Base-by-base conservation (phyloP, 2,888 invertebrate species). In the Aphodius granarius region DNA sequence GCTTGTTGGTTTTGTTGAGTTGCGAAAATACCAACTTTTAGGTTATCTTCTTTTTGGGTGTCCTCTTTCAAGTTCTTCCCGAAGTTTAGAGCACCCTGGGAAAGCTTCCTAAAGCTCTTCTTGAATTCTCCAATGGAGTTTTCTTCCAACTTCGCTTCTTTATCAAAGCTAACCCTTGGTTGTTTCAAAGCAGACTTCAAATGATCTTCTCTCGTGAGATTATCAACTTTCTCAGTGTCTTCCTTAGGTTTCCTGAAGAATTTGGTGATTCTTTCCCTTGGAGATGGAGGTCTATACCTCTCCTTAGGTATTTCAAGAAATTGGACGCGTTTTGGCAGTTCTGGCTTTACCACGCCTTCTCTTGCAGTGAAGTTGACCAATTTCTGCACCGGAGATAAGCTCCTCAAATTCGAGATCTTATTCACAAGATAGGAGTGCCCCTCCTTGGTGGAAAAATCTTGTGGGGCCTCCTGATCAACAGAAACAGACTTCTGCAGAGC, bases 401-500 rank as follows among this genome's bases (percentile, higher is more conserved):
- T 72, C 23, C 72, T 71, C 66, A 80, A 73, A 22, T 76, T 77
- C 17, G 77, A 68, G 16, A 80, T 73, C 64, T 79, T 79, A 16
- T 78, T 76, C 65, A 80, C 77, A 21, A 80, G 73, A 72, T 78
- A 80, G 0, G 79, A 78, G 73, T 80, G 80, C 65, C 75, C 79
- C 66, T 80, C 80, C 63, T 77, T 79, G 64, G 77, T 78, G 21
- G 79, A 70, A 1, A 77, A 63, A 20, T 73, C 73, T 19, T 73
- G 64, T 15, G 70, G 64, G 16, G 72, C 23, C 19, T 64, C 76
- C 63, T 72, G 74, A 20, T 22, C 62, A 43, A 77, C 73, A n/a
- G 68, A 68, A 13, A 22, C 21, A 0, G 78, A 72, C 20, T 75
- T 4, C 80, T 78, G 73, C 63, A 80, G 78, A 18, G 79, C 75